phyloP scores from a whole-genome alignment of 2,797 vertebrate genomes.

The Hafferia zeledoni region DNA sequence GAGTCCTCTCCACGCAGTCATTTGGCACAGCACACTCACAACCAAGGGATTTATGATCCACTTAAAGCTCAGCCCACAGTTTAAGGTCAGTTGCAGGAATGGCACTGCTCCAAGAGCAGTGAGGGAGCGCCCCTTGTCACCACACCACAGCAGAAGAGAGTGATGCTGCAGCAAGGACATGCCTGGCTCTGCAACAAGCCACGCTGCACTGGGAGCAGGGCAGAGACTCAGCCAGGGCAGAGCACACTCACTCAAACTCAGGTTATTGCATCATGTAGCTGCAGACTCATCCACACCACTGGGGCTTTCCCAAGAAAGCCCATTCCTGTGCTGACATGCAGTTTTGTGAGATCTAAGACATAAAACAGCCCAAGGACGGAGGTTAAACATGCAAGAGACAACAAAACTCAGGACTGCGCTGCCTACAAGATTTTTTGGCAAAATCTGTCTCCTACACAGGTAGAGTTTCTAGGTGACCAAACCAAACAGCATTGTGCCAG shows the following conservation, averaged over 20 bases:
- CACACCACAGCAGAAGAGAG: background rate
- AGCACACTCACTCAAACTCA: background rate
- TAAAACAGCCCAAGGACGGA: background rate
- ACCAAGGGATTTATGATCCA: background rate
- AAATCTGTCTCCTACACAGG: background rate
- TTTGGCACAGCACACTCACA: background rate
- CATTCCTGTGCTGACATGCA: background rate
- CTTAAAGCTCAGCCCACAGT: background rate
- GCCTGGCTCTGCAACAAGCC: background rate
- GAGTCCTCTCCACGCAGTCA: rapidly evolving
- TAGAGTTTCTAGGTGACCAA: background rate
- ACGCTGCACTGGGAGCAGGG: background rate
- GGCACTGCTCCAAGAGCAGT: background rate
- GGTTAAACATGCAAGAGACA: background rate
- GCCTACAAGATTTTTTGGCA: background rate
- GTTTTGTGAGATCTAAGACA: background rate
- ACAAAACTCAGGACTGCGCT: background rate
- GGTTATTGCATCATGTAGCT: background rate
- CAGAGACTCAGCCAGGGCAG: background rate
- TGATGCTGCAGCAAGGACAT: background rate
- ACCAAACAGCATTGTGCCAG: background rate
- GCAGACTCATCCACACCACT: background rate
- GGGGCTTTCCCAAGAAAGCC: background rate
- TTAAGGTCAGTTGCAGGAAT: background rate
- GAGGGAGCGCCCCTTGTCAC: background rate